A percentile compares a stretch with the other conserved stretches of the same genome.
phyloP scores from a whole-genome alignment of 2,888 invertebrate species.

The Slavum lentiscoides region DNA sequence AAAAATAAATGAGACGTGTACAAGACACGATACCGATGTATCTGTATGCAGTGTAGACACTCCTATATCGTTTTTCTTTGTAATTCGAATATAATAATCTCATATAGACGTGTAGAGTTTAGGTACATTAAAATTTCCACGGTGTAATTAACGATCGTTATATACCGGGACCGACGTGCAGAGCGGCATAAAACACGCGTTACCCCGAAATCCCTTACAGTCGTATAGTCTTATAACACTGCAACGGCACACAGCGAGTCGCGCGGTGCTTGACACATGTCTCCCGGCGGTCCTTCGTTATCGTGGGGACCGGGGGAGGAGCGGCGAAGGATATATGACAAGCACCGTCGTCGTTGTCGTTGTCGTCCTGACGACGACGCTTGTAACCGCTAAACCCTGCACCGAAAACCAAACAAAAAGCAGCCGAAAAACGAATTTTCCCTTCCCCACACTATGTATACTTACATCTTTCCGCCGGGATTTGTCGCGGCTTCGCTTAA shows the following conservation, averaged over 20 bases:
- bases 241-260: too few relatives aligned
- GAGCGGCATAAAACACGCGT: too few relatives aligned
- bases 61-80: too few relatives aligned
- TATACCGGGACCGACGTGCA: too few relatives aligned
- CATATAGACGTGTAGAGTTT: too few relatives aligned
- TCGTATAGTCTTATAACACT: background rate
- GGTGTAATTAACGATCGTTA: too few relatives aligned
- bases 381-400: constrained; percentile 11
- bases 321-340: constrained; percentile 7
- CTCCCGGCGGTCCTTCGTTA: constrained; percentile 14
- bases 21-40: too few relatives aligned
- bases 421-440: constrained; percentile 25
- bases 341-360: constrained; percentile 17
- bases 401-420: constrained; percentile 12
- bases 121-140: too few relatives aligned
- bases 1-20: too few relatives aligned
- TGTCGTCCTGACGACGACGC: constrained; percentile 35
- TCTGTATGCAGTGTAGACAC: too few relatives aligned
- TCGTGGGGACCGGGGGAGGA: background rate
- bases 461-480: constrained; percentile 4
- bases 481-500: constrained; percentile 43
- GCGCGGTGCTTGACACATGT: constrained; percentile 28
- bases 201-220: too few relatives aligned
- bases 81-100: too few relatives aligned
- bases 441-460: background rate